These are phyloP conservation scores for Serripes groenlandicus DNA, from an alignment of 2,888 invertebrate species.

Conservation along the genomic window DNA sequence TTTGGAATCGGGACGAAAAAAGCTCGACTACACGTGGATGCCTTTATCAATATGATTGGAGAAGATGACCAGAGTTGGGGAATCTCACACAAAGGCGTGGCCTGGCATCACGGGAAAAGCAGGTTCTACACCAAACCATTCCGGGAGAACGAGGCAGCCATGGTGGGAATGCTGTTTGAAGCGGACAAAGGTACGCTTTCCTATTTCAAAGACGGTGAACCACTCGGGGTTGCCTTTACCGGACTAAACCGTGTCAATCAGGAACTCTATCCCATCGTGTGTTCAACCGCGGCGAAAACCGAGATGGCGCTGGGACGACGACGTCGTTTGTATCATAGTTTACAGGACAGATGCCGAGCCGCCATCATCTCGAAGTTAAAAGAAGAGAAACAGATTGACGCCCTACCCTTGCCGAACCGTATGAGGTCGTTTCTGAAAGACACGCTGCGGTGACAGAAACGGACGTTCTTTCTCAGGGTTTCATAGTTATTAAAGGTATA, in stretches of 20 bases:
- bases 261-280: conserved; percentile 90
- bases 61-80: conserved; percentile 91
- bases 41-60: conserved; percentile 91
- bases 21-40: conserved; percentile 90
- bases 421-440: conserved; percentile 86
- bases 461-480: no score
- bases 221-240: conserved; percentile 91
- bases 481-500: no score
- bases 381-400: conserved; percentile 88
- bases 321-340: conserved; percentile 89
- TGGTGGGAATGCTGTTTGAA: conserved; percentile 91
- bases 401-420: conserved; percentile 89
- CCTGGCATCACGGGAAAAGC: conserved; percentile 91
- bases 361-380: conserved; percentile 88
- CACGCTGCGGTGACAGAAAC: conserved; percentile 37
- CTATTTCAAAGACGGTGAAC: conserved; percentile 91
- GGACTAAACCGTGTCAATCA: conserved; percentile 89
- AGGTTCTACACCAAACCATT: conserved; percentile 90
- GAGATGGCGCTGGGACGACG: conserved; percentile 90
- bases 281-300: conserved; percentile 92
- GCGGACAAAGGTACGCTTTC: conserved; percentile 90
- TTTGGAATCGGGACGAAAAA: conserved; percentile 90
- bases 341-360: conserved; percentile 89
- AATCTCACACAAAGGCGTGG: conserved; percentile 91
- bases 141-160: conserved; percentile 90